phyloP scores from a whole-genome alignment of 2,113 vertebrate species.

The Ctenodactylus gundi region DNA sequence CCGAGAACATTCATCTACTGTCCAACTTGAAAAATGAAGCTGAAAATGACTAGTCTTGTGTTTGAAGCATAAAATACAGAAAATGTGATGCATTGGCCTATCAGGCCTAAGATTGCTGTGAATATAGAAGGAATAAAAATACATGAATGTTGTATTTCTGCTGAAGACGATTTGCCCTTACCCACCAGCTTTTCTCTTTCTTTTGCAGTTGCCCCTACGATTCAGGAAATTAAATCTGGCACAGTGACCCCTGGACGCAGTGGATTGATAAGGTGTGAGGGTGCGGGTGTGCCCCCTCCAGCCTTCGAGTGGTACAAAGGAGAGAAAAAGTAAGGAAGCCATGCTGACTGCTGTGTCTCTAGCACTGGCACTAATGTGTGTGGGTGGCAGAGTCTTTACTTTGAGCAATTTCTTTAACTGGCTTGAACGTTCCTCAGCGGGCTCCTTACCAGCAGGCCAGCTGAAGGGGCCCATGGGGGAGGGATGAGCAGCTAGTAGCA shows the following conservation, averaged over 20 bases:
- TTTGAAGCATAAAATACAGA: conserved; percentile 61
- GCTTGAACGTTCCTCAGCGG: conserved; percentile 43
- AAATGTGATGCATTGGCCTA: conserved; percentile 57
- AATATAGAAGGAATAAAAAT: conserved; percentile 62
- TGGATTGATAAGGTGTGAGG: conserved; percentile 95
- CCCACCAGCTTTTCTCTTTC: conserved; percentile 69
- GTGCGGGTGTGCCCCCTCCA: conserved; percentile 94
- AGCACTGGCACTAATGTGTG: conserved; percentile 54
- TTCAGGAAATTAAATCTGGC: conserved; percentile 96
- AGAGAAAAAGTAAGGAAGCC: conserved; percentile 94
- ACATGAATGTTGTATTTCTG: conserved; percentile 17
- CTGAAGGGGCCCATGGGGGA: background rate
- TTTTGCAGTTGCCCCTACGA: conserved; percentile 93
- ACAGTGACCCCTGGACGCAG: conserved; percentile 91
- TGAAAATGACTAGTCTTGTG: conserved; percentile 55
- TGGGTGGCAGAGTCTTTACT: conserved; percentile 50
- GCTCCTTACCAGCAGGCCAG: background rate
- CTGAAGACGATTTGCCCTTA: conserved; percentile 66
- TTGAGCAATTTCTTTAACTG: conserved; percentile 52
- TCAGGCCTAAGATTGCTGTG: conserved; percentile 51
- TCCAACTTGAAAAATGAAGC: conserved; percentile 70
- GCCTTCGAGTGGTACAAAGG: conserved; percentile 97
- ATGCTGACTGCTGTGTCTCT: conserved; percentile 17
- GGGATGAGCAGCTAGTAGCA: background rate
- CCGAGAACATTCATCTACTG: conserved; percentile 64